These are phyloP conservation scores for Rallus limicola DNA, from an alignment of 2,113 vertebrate species.

Conservation along the genomic window DNA sequence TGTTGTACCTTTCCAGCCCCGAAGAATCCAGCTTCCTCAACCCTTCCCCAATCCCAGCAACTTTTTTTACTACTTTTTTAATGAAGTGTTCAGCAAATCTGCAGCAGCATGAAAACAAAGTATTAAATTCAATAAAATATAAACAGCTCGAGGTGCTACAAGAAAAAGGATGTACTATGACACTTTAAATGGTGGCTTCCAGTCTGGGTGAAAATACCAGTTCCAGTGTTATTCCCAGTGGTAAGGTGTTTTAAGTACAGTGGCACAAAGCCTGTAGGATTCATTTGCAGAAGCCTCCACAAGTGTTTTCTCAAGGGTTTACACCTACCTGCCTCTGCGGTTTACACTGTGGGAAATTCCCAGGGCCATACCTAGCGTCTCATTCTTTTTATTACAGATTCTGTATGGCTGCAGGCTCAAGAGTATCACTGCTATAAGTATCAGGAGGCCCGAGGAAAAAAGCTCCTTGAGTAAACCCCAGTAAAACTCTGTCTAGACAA, in stretches of 20 bases:
- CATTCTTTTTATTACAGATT: slow-evolving; percentile 17
- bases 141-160: neutral
- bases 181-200: neutral
- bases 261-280: slow-evolving; percentile 10
- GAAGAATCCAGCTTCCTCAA: neutral
- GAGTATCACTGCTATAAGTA: neutral
- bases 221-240: neutral
- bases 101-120: neutral
- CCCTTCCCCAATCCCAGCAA: neutral
- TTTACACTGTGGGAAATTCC: slow-evolving; percentile 15
- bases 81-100: neutral
- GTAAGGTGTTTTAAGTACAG: neutral
- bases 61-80: neutral
- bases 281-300: slow-evolving; percentile 11
- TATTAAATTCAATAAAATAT: neutral
- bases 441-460: slow-evolving; percentile 11
- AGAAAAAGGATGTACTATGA: neutral
- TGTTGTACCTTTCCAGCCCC: neutral
- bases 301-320: slow-evolving; percentile 27
- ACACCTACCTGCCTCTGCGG: neutral
- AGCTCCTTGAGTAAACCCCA: neutral
- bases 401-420: slow-evolving; percentile 6
- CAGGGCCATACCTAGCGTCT: slow-evolving; percentile 6
- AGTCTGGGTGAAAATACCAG: neutral
- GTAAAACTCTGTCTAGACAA: neutral